Conservation (phyloP, 2,113 vertebrate species). For the Tetrax tetrax region DNA sequence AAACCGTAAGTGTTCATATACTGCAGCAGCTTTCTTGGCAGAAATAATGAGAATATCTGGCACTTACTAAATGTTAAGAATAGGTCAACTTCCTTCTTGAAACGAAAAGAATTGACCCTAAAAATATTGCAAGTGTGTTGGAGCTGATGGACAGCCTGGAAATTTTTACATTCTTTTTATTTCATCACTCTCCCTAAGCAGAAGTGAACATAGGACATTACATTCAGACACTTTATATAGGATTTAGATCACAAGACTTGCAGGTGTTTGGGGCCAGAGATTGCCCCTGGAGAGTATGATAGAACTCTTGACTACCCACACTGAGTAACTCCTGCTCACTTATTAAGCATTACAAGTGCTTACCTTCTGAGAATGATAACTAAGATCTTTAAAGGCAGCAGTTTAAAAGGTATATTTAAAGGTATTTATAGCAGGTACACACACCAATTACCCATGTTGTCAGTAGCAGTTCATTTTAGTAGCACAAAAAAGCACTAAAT, state of each 20-base stretch:
- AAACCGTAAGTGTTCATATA: not conserved
- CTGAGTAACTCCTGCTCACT: not conserved
- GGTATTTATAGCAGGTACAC: not conserved
- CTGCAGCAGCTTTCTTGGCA: conserved; percentile 8
- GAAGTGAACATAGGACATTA: not conserved
- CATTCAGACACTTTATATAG: not conserved
- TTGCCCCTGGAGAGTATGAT: not conserved
- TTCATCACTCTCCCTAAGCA: not conserved
- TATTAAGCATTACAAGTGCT: not conserved
- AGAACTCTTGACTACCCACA: not conserved
- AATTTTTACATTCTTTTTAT: not conserved
- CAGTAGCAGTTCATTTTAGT: not conserved
- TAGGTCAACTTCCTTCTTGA: conserved; percentile 42
- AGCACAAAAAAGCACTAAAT: not conserved
- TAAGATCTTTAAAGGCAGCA: not conserved
- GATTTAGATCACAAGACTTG: not conserved
- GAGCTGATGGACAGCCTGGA: conserved; percentile 9
- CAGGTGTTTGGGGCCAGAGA: not conserved
- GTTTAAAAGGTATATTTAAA: not conserved
- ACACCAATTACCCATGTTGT: not conserved
- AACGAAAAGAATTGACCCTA: conserved; percentile 10
- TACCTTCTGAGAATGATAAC: not conserved
- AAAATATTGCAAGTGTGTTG: not conserved
- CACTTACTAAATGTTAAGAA: conserved; percentile 49
- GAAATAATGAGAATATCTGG: conserved; percentile 49